Conservation (phyloP, 2,888 invertebrate genomes). For the Hydrotaea diabolus region DNA sequence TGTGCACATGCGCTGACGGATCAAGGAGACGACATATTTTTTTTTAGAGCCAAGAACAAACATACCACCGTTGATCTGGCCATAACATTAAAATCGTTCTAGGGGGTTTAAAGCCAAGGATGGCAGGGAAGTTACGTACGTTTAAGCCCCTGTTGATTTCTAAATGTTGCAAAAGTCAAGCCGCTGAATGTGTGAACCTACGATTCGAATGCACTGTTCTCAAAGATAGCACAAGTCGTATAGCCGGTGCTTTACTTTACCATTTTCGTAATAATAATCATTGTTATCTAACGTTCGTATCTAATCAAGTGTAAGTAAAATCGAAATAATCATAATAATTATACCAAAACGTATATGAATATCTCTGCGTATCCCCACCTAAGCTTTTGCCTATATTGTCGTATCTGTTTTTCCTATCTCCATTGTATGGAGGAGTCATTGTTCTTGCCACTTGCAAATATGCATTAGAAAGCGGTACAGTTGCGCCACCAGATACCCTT, state of each 20-base stretch:
- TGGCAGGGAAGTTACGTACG: too few species aligned
- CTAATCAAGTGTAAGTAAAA: slow-evolving; percentile 62
- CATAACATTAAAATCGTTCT: too few species aligned
- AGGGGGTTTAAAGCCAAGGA: too few species aligned
- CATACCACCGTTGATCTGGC: too few species aligned
- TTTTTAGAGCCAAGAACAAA: too few species aligned
- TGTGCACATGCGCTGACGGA: too few species aligned
- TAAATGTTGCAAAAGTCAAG: too few species aligned
- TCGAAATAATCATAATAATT: slow-evolving; percentile 16
- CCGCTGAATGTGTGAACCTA: neutral
- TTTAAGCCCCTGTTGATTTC: too few species aligned
- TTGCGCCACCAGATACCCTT: slow-evolving; percentile 21
- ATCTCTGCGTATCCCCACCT: neutral
- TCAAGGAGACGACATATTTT: too few species aligned
- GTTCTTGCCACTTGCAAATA: slow-evolving; percentile 50
- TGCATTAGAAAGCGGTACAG: slow-evolving; percentile 55
- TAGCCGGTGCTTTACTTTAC: neutral
- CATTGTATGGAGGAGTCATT: neutral
- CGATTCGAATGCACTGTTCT: neutral
- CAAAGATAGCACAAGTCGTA: neutral
- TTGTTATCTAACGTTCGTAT: slow-evolving; percentile 35
- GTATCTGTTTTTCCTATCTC: neutral
- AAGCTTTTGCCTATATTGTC: neutral
- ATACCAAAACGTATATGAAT: slow-evolving; percentile 12
- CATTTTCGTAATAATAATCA: neutral